Conservation (phyloP, 1,140 invertebrate species). For the Danaus melanippus region DNA sequence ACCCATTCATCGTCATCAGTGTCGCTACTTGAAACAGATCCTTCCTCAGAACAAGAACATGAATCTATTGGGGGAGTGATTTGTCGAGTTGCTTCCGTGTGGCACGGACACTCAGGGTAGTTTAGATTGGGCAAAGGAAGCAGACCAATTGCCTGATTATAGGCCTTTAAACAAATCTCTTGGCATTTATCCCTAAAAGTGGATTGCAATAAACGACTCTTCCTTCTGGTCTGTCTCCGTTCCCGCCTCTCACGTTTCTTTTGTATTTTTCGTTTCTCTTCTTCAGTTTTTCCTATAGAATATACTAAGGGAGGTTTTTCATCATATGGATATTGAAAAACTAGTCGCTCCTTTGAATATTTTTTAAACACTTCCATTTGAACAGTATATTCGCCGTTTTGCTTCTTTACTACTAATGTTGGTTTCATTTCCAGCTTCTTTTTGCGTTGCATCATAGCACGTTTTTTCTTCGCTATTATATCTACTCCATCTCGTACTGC, state of each 20-base stretch:
- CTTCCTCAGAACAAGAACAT: constrained; percentile 58
- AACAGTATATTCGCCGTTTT: constrained; percentile 58
- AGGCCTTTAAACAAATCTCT: constrained; percentile 64
- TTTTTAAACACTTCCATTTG: constrained; percentile 66
- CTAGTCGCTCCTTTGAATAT: constrained; percentile 56
- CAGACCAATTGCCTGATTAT: constrained; percentile 61
- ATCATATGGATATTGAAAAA: constrained; percentile 60
- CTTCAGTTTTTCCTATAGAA: constrained; percentile 59
- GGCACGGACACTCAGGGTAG: constrained; percentile 52
- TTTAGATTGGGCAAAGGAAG: constrained; percentile 53
- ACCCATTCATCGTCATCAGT: constrained; percentile 60
- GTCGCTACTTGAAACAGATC: constrained; percentile 44
- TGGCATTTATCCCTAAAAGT: constrained; percentile 58
- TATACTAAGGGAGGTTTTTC: constrained; percentile 58
- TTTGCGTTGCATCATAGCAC: constrained; percentile 53
- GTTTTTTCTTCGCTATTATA: constrained; percentile 56
- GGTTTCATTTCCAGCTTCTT: constrained; percentile 63
- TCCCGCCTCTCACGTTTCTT: constrained; percentile 49
- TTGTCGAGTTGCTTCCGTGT: constrained; percentile 26
- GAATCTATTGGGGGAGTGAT: constrained; percentile 47
- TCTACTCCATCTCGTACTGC: constrained; percentile 50
- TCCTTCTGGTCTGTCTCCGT: constrained; percentile 54
- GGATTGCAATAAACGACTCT: constrained; percentile 51
- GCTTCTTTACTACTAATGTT: constrained; percentile 51
- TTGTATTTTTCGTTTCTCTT: constrained; percentile 50